phyloP scores from a whole-genome alignment of 2,113 vertebrate species.

The Pica pica region DNA sequence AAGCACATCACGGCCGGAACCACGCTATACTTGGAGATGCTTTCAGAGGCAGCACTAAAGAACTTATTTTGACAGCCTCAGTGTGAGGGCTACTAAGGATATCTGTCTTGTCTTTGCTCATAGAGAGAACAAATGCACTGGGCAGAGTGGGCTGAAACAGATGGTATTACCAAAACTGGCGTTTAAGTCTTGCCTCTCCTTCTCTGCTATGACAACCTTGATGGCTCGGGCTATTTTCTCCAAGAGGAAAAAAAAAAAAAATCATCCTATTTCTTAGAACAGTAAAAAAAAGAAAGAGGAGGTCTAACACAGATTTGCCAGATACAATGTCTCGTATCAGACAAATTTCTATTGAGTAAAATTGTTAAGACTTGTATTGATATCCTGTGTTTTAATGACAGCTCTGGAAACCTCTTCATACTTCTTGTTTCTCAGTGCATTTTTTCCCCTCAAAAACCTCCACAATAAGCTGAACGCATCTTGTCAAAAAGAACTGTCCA shows the following conservation, averaged over 20 bases:
- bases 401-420: neutral
- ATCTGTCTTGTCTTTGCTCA: neutral
- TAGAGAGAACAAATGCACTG: neutral
- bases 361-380: neutral
- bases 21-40: neutral
- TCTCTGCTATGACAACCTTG: neutral
- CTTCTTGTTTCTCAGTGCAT: neutral
- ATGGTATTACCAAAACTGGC: neutral
- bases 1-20: neutral
- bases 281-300: neutral
- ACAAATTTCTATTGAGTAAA: neutral
- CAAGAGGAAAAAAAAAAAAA: neutral
- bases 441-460: neutral
- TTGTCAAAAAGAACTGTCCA: neutral
- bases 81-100: neutral
- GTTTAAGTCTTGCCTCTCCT: neutral
- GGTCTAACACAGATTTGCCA: neutral
- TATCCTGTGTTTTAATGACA: neutral
- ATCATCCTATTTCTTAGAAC: neutral
- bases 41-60: neutral
- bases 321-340: neutral
- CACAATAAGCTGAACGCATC: neutral
- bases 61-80: neutral
- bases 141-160: neutral
- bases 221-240: neutral